Percentiles rank a stretch among this genome's conserved stretches.
Conservation (phyloP, 1,140 invertebrate species). For the Venustaconcha ellipsiformis region DNA sequence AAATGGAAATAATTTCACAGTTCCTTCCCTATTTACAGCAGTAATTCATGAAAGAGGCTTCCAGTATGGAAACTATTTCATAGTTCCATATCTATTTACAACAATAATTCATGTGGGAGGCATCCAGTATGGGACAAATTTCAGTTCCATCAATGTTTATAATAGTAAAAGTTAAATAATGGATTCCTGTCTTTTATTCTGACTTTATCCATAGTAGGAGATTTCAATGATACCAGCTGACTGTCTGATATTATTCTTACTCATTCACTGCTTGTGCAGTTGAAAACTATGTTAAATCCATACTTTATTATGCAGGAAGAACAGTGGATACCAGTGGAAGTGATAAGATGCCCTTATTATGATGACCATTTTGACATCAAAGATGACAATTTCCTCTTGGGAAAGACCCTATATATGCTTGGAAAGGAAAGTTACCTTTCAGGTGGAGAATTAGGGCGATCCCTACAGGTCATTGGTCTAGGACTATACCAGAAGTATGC, state of each 20-base stretch:
- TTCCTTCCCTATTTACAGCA: too few species aligned
- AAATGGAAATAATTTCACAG: background rate
- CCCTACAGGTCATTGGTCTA: constrained; percentile 47
- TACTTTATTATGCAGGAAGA: constrained; percentile 38
- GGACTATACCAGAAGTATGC: constrained; percentile 59
- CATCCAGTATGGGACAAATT: background rate
- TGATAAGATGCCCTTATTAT: constrained; percentile 51
- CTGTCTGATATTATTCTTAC: background rate
- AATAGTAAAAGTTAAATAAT: too few species aligned
- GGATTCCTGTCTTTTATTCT: too few species aligned
- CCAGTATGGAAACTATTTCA: background rate
- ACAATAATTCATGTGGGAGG: too few species aligned
- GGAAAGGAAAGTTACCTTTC: constrained; percentile 22
- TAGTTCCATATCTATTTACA: too few species aligned
- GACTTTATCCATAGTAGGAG: background rate
- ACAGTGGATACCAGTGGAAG: constrained; percentile 46
- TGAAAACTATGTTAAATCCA: background rate
- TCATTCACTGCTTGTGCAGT: background rate
- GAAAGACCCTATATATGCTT: constrained; percentile 51
- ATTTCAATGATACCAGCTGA: background rate
- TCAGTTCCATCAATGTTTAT: background rate
- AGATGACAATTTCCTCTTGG: constrained; percentile 52
- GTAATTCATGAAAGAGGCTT: too few species aligned
- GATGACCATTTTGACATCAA: constrained; percentile 64
- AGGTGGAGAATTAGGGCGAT: constrained; percentile 16